Evolutionary conservation across 1,140 invertebrate genomes (phyloP), one percentile per base, ranked within the genome.

Genomic region (Leptonema lineaticorne): DNA sequence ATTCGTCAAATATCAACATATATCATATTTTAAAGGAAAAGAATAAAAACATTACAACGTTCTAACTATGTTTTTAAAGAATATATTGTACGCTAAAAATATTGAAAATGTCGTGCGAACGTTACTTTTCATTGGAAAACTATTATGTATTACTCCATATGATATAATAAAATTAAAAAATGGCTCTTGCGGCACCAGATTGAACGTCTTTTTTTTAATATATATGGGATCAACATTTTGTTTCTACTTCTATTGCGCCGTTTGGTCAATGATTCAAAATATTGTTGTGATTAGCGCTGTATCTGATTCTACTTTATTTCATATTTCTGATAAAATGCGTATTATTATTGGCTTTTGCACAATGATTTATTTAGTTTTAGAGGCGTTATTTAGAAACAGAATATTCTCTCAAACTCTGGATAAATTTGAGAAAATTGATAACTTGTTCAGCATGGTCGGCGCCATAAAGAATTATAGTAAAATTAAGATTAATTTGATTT

Each of bases 171-270:
- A 29, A 22, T 22, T 8, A 18, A 58, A 58, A 30, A n/a, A 64
- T 24, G 37, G 37, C 11, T 28, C 16, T 64, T 18, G 26, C 33
- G 22, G 3, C 50, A 5, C 4, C 26, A n/a, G 5, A 20, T 41
- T 30, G 24, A 64, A 28, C 37, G 45, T 11, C 7, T 50, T n/a
- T 26, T 64, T 4, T 64, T 50, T 22, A 64, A 50, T 28, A 50
- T 28, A 24, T 63, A 41, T 41, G 9, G 11, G 11, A 11, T 14
- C 16, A 2, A 41, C 16, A 41, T 41, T 41, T 41, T 2, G 37
- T 41, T 14, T 41, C 16, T 41, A 41, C 37, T 14, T 11, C 16
- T 41, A 3, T 11, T 41, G 37, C 9, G 9, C 11, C 37, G 16
- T 41, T 41, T 2, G 2, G 2, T 9, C 37, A 41, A 4, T 41